phyloP scores from a whole-genome alignment of 2,888 invertebrate genomes.

The Stenolophus ochropezus region DNA sequence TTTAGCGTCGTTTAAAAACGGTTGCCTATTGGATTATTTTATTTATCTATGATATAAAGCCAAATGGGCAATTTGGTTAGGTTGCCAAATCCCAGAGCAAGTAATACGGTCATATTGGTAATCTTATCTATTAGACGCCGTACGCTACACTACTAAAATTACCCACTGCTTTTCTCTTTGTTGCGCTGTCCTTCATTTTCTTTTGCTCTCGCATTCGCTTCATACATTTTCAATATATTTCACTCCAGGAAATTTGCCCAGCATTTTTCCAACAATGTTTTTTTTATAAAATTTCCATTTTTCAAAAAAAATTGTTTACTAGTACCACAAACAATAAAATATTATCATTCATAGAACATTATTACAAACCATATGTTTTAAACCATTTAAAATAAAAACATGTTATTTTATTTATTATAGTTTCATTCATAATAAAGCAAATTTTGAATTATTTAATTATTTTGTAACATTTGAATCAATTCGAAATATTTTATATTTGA shows the following conservation, averaged over 20 bases:
- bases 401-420: too few relatives aligned
- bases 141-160: slow-evolving; percentile 51
- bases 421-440: too few relatives aligned
- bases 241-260: not conserved
- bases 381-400: too few relatives aligned
- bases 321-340: not conserved
- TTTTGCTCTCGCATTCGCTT: not conserved
- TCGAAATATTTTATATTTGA: too few relatives aligned
- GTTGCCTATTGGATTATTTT: slow-evolving; percentile 39
- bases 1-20: slow-evolving; percentile 52
- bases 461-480: too few relatives aligned
- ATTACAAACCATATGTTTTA: too few relatives aligned
- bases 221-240: not conserved
- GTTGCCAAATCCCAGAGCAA: slow-evolving; percentile 24
- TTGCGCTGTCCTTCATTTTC: not conserved
- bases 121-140: slow-evolving; percentile 25
- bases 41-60: slow-evolving; percentile 50
- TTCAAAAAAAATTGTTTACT: not conserved
- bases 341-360: too few relatives aligned
- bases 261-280: not conserved
- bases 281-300: not conserved
- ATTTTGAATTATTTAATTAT: too few relatives aligned
- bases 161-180: slow-evolving; percentile 2
- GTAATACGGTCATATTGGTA: slow-evolving; percentile 21
- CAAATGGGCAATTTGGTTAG: slow-evolving; percentile 41